A percentile compares a stretch with the other conserved stretches of the same genome.
Evolutionary conservation across 53 echinoderm and acorn worm genomes (phyloP).

Genomic region (Patiria pectinifera): DNA sequence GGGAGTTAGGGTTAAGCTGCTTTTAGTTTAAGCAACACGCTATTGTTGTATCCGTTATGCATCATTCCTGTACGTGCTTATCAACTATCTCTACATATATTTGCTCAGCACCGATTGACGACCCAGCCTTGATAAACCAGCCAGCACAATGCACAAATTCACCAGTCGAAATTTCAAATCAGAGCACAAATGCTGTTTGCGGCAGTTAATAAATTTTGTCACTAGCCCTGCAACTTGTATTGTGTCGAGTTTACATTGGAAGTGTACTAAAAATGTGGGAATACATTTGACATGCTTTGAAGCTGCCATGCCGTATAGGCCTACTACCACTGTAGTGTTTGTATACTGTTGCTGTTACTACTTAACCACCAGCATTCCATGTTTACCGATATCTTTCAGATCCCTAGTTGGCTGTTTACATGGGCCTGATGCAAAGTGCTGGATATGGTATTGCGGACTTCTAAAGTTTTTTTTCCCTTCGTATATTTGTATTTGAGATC

Average conservation of each 20-base stretch:
- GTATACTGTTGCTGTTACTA: not conserved
- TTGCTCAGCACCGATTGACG: no score
- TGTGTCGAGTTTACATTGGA: not conserved
- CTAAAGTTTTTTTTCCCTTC: not conserved
- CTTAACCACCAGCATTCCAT: no score
- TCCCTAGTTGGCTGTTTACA: not conserved
- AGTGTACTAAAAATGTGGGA: not conserved
- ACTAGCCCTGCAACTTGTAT: not conserved
- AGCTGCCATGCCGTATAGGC: not conserved
- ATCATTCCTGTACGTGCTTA: no score
- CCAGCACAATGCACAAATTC: not conserved
- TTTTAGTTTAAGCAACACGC: no score
- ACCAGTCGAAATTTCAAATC: not conserved
- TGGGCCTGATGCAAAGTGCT: not conserved
- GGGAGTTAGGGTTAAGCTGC: no score
- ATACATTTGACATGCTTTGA: not conserved
- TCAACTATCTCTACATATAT: no score
- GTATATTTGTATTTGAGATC: not conserved
- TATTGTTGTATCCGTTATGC: no score
- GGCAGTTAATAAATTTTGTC: not conserved
- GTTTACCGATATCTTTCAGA: not conserved
- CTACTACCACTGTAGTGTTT: not conserved
- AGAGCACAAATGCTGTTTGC: not conserved
- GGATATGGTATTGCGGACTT: not conserved
- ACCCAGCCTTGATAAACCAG: not conserved